These are phyloP conservation scores for Crocodylus rhombifer DNA, from an alignment of 2,797 vertebrate species.

Conservation along the genomic window DNA sequence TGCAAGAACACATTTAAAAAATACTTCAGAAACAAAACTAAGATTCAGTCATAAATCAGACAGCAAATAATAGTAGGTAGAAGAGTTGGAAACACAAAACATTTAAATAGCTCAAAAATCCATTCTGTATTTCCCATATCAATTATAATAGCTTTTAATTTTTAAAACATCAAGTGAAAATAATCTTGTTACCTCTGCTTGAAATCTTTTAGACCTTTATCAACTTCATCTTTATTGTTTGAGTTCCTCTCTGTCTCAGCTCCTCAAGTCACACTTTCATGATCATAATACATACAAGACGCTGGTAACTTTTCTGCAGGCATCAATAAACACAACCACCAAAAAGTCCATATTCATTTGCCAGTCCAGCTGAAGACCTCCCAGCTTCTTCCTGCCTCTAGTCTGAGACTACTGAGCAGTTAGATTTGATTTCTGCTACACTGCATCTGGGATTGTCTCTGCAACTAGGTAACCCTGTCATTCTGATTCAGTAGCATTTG, in stretches of 20 bases:
- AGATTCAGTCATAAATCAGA: background rate
- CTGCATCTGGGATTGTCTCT: background rate
- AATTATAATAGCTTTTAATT: background rate
- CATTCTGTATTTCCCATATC: background rate
- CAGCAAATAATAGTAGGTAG: background rate
- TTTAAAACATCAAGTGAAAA: background rate
- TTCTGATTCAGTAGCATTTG: too few species aligned
- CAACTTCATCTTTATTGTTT: background rate
- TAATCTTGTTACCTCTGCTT: background rate
- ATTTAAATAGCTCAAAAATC: background rate
- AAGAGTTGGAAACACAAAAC: background rate
- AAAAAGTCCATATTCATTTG: background rate
- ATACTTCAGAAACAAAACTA: background rate
- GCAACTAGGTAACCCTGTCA: rapidly evolving
- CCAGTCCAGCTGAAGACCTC: background rate
- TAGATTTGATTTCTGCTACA: background rate
- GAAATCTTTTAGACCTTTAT: background rate
- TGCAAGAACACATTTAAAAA: background rate
- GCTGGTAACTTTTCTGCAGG: background rate
- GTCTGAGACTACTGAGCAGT: background rate
- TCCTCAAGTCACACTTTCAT: background rate
- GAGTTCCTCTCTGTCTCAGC: background rate
- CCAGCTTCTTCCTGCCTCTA: background rate
- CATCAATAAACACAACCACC: background rate
- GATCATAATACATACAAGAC: background rate